phyloP scores from a whole-genome alignment of 64 coral and sea anemone species.

The Porites lutea region DNA sequence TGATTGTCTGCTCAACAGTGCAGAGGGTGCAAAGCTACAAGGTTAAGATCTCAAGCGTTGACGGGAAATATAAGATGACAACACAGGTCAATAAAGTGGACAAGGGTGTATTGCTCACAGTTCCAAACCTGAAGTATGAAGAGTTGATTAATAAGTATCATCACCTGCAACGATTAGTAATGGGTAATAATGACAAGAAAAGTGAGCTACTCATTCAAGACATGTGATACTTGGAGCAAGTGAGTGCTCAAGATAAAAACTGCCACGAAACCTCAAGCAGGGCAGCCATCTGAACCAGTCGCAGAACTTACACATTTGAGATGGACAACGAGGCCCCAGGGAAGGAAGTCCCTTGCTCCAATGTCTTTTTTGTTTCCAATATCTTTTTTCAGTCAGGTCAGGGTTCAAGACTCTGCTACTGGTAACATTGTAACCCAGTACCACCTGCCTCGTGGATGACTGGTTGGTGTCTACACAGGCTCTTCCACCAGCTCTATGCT shows the following conservation, averaged over 20 bases:
- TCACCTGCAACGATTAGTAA: neutral
- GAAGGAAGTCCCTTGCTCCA: neutral
- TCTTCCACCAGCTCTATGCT: constrained; percentile 8
- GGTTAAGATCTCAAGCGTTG: neutral
- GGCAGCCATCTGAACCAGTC: neutral
- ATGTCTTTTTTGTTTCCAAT: neutral
- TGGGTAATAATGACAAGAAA: constrained; percentile 31
- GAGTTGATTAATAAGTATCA: neutral
- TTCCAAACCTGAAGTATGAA: constrained; percentile 7
- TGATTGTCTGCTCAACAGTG: constrained; percentile 37
- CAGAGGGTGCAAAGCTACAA: neutral
- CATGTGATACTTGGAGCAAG: constrained; percentile 29
- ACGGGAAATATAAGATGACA: constrained; percentile 43
- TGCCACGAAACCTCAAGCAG: constrained; percentile 22
- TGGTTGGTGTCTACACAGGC: constrained; percentile 65
- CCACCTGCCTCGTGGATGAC: constrained; percentile 44
- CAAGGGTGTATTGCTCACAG: constrained; percentile 16
- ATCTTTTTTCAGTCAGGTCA: no score
- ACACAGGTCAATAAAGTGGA: constrained; percentile 25
- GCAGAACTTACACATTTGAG: constrained; percentile 24
- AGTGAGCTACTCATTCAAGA: constrained; percentile 25
- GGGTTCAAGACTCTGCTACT: no score
- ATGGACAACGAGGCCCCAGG: constrained; percentile 28
- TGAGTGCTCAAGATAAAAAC: constrained; percentile 46
- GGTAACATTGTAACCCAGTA: neutral